Evolutionary conservation across 2,797 vertebrate species (phyloP).

Genomic region (Staurois parvus): DNA sequence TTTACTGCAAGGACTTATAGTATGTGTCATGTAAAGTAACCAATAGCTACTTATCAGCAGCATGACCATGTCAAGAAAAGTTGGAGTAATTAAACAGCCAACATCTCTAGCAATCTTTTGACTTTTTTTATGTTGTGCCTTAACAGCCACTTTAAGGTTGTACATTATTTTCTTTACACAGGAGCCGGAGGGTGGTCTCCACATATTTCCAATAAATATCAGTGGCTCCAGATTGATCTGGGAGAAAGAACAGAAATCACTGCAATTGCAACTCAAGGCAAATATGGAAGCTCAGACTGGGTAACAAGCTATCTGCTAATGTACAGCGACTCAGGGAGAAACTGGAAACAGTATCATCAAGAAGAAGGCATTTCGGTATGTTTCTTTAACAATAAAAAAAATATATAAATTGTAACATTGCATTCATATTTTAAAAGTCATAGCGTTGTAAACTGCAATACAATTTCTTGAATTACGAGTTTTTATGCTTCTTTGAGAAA

Average conservation of each 20-base stretch:
- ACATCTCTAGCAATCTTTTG: background rate
- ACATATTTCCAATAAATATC: slow-evolving; percentile 81
- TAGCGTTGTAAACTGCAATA: background rate
- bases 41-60: too few species aligned
- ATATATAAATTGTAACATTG: slow-evolving; percentile 14
- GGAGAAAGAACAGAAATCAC: slow-evolving; percentile 83
- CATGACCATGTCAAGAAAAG: background rate
- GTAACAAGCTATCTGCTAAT: slow-evolving; percentile 85
- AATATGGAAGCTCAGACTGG: slow-evolving; percentile 88
- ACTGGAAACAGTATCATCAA: slow-evolving; percentile 86
- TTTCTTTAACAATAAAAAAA: slow-evolving; percentile 56
- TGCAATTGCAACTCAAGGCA: slow-evolving; percentile 84
- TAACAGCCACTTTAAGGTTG: background rate
- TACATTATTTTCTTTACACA: slow-evolving; percentile 58
- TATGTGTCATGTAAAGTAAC: too few species aligned
- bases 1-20: too few species aligned
- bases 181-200: slow-evolving; percentile 90
- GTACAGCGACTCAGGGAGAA: slow-evolving; percentile 85
- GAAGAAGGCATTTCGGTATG: slow-evolving; percentile 87
- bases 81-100: background rate
- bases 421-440: slow-evolving; percentile 9
- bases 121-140: background rate
- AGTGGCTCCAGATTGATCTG: slow-evolving; percentile 87
- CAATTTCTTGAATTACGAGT: slow-evolving; percentile 12
- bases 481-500: background rate